Evolutionary conservation across 2,113 vertebrate genomes (phyloP).

Genomic region (Chunga burmeisteri): DNA sequence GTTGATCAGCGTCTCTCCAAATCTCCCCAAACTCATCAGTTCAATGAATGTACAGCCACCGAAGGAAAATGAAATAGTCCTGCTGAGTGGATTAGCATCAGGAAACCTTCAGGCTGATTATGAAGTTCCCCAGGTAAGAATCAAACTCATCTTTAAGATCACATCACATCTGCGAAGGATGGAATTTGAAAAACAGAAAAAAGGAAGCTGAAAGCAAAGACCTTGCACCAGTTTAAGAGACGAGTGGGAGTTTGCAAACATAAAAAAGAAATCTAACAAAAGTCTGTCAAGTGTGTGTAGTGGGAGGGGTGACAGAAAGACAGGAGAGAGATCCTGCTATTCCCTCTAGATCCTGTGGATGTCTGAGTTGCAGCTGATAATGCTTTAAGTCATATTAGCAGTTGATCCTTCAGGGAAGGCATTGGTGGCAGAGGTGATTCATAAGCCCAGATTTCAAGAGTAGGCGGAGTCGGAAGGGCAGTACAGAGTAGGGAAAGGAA

Average conservation of each 20-base stretch:
- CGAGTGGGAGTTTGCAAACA: not conserved
- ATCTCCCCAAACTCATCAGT: slow-evolving; percentile 88
- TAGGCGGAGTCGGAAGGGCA: not conserved
- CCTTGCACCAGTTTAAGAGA: not conserved
- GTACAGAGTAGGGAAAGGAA: not conserved
- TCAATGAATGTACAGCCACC: slow-evolving; percentile 87
- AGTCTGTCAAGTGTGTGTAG: not conserved
- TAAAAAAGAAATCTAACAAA: not conserved
- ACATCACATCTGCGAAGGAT: not conserved
- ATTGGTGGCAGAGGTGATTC: not conserved
- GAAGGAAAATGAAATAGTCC: slow-evolving; percentile 93
- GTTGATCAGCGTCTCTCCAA: slow-evolving; percentile 86
- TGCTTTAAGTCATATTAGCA: not conserved
- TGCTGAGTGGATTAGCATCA: slow-evolving; percentile 86
- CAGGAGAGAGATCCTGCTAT: not conserved
- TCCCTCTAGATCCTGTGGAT: not conserved
- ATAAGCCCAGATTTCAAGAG: not conserved
- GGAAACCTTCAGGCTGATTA: slow-evolving; percentile 77
- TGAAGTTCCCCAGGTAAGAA: slow-evolving; percentile 82
- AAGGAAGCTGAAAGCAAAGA: not conserved
- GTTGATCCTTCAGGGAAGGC: not conserved
- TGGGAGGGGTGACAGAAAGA: not conserved
- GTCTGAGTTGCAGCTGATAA: not conserved
- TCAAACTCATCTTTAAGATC: not conserved
- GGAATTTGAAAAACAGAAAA: not conserved